Conservation (phyloP, 2,888 invertebrate genomes). For the Orthosia gothica region DNA sequence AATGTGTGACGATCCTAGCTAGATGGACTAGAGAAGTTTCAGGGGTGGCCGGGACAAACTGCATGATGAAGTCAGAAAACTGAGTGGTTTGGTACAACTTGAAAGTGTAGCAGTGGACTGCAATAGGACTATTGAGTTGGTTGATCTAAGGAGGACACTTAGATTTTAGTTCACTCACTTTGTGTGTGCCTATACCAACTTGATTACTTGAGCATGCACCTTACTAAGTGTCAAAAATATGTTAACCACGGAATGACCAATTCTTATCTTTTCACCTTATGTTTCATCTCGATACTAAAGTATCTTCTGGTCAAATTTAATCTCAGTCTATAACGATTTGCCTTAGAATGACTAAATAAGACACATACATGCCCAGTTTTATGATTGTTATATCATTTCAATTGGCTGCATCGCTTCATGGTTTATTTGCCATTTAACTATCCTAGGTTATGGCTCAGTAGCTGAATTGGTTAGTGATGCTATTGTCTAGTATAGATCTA, state of each 20-base stretch:
- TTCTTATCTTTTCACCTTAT: background rate
- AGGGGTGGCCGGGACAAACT: background rate
- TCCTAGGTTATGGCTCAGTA: slow-evolving; percentile 20
- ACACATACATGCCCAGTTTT: slow-evolving; percentile 31
- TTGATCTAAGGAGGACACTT: too few relatives aligned
- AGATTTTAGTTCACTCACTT: background rate
- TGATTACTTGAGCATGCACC: background rate
- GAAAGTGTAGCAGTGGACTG: background rate
- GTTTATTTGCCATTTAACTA: slow-evolving; percentile 55
- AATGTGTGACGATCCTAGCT: background rate
- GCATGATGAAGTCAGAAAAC: background rate
- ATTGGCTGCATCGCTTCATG: slow-evolving; percentile 28
- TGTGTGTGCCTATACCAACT: background rate
- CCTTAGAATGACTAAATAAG: slow-evolving; percentile 17
- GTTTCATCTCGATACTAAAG: background rate
- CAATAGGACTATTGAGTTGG: background rate
- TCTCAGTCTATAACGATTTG: background rate
- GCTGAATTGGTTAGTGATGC: slow-evolving; percentile 25
- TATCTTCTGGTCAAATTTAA: background rate
- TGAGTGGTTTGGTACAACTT: background rate
- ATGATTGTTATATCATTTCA: slow-evolving; percentile 38
- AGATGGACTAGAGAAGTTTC: too few relatives aligned
- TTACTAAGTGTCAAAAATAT: too few relatives aligned
- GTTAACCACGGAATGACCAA: background rate
- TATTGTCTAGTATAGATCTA: slow-evolving; percentile 10